Percentiles rank a stretch among this genome's conserved stretches.
Evolutionary conservation across 2,888 invertebrate species (phyloP).

Genomic region (Mesorhabditis spiculigera): DNA sequence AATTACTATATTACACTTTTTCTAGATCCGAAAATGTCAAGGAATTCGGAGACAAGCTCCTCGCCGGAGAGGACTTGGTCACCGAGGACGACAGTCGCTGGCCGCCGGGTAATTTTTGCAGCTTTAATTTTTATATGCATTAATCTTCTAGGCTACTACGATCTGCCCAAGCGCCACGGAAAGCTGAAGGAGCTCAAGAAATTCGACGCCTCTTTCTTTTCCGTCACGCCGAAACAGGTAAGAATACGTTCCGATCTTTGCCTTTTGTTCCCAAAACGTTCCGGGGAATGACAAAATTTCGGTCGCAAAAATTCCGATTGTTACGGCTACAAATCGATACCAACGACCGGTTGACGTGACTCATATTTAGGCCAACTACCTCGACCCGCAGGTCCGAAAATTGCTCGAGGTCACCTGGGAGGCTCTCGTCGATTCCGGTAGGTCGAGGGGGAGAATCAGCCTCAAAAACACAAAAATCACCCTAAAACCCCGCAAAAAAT

Average conservation of each 20-base stretch:
- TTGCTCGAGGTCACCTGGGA: constrained; percentile 88
- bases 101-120: constrained; percentile 67
- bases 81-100: constrained; percentile 86
- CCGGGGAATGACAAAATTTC: background rate
- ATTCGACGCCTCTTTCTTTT: constrained; percentile 61
- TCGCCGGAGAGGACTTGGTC: constrained; percentile 85
- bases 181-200: constrained; percentile 63
- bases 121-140: background rate
- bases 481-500: too few species aligned
- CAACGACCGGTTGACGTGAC: background rate
- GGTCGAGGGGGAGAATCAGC: constrained; percentile 11
- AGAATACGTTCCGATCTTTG: background rate
- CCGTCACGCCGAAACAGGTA: constrained; percentile 54
- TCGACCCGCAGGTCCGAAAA: constrained; percentile 88
- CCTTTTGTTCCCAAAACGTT: too few species aligned
- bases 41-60: constrained; percentile 85
- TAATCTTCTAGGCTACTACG: constrained; percentile 59
- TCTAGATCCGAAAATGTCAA: constrained; percentile 77
- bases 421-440: constrained; percentile 81
- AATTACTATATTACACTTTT: background rate
- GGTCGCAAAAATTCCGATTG: background rate
- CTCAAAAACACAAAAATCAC: too few species aligned
- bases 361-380: constrained; percentile 64
- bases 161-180: constrained; percentile 62
- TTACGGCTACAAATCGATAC: background rate